Evolutionary conservation across 1,140 invertebrate species (phyloP).

Genomic region (Latrodectus geometricus): DNA sequence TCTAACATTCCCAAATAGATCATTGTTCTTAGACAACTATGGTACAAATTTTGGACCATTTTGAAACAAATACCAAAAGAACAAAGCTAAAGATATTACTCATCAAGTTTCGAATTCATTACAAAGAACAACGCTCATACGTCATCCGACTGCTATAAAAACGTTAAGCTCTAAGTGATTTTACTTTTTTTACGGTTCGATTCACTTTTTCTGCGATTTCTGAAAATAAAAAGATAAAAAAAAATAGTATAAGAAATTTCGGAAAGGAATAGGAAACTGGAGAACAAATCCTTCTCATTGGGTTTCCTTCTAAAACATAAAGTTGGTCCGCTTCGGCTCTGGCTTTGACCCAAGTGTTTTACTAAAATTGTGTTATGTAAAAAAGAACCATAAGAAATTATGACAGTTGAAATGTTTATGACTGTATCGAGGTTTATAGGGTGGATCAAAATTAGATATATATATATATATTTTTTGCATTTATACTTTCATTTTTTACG

Average conservation of each 20-base stretch:
- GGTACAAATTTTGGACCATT: too few species aligned
- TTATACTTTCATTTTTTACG: too few species aligned
- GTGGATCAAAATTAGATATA: too few species aligned
- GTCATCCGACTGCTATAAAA: constrained; percentile 2
- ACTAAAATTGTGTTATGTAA: too few species aligned
- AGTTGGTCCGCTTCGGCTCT: neutral
- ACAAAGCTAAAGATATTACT: neutral
- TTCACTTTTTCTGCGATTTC: neutral
- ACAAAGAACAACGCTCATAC: constrained; percentile 14
- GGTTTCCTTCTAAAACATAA: neutral
- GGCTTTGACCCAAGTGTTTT: constrained; percentile 15
- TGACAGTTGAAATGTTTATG: too few species aligned
- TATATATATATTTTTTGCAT: too few species aligned
- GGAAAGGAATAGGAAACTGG: too few species aligned
- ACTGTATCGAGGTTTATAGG: too few species aligned
- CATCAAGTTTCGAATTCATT: constrained; percentile 1
- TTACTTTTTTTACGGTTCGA: constrained; percentile 4
- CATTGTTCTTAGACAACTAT: too few species aligned
- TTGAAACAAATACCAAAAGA: neutral
- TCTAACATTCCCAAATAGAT: too few species aligned
- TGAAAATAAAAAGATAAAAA: neutral
- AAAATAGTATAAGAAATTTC: neutral
- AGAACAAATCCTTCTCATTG: too few species aligned
- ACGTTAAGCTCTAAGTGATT: constrained; percentile 13
- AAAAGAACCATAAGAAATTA: too few species aligned